A percentile compares a stretch with the other conserved stretches of the same genome.
Evolutionary conservation across 2,888 invertebrate genomes (phyloP).

Genomic region (Perizoma flavofasciatum): DNA sequence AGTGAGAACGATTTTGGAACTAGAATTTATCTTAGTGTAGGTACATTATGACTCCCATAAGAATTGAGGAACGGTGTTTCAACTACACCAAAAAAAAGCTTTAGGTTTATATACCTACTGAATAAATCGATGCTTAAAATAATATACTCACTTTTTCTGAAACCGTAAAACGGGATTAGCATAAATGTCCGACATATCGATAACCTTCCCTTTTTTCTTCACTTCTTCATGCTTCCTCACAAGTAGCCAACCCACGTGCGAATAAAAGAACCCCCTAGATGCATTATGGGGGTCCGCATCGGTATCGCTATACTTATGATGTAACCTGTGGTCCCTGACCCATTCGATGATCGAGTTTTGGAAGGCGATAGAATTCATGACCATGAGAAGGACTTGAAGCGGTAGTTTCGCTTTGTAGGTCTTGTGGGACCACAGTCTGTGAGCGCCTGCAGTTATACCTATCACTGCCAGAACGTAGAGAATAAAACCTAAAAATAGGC

Average conservation of each 20-base stretch:
- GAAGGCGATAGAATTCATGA: slow-evolving; percentile 53
- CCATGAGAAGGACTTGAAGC: slow-evolving; percentile 53
- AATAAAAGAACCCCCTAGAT: slow-evolving; percentile 91
- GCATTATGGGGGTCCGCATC: slow-evolving; percentile 87
- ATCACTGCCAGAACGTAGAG: slow-evolving; percentile 44
- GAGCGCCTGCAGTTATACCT: slow-evolving; percentile 56
- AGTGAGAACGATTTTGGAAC: too few species aligned
- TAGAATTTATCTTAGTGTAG: too few species aligned
- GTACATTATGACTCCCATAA: too few species aligned
- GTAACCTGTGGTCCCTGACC: slow-evolving; percentile 86
- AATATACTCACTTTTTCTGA: slow-evolving; percentile 85
- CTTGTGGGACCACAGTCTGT: slow-evolving; percentile 56
- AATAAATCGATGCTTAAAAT: too few species aligned
- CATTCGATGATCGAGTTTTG: slow-evolving; percentile 84
- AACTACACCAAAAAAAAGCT: too few species aligned
- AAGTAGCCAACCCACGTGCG: slow-evolving; percentile 93
- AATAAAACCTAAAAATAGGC: slow-evolving; percentile 40
- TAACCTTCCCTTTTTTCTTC: slow-evolving; percentile 85
- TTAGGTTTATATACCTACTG: too few species aligned
- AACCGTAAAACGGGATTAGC: slow-evolving; percentile 87
- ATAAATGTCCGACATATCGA: slow-evolving; percentile 88
- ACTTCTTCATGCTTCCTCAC: slow-evolving; percentile 90
- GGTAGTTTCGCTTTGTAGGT: slow-evolving; percentile 56
- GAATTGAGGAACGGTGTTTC: too few species aligned
- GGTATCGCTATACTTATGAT: slow-evolving; percentile 86